Evolutionary conservation across 2,113 vertebrate genomes (phyloP).

Genomic region (Chiloscyllium plagiosum): DNA sequence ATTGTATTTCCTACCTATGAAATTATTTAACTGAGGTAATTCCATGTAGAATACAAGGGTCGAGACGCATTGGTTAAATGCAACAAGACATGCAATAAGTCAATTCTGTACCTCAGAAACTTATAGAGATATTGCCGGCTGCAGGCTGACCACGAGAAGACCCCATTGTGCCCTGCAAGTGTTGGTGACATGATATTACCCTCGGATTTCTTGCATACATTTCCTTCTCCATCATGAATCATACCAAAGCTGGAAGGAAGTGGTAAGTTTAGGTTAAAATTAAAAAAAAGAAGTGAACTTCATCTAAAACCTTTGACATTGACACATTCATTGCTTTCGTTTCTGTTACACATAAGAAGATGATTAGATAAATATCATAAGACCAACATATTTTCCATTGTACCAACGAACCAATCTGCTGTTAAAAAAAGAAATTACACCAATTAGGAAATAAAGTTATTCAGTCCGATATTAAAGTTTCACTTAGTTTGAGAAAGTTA

Average conservation of each 20-base stretch:
- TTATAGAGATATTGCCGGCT: slow-evolving; percentile 78
- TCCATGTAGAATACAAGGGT: too few relatives aligned
- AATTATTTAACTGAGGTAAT: neutral
- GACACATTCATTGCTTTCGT: neutral
- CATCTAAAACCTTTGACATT: neutral
- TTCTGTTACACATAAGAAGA: neutral
- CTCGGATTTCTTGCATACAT: slow-evolving; percentile 77
- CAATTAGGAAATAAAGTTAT: neutral
- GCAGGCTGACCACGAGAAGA: slow-evolving; percentile 85
- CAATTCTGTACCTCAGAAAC: slow-evolving; percentile 68
- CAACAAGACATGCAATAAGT: neutral
- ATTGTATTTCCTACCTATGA: neutral
- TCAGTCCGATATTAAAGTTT: neutral
- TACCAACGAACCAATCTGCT: neutral
- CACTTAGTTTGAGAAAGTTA: neutral
- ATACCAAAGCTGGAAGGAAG: slow-evolving; percentile 70
- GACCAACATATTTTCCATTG: neutral
- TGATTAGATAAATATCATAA: neutral
- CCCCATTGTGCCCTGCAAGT: slow-evolving; percentile 74
- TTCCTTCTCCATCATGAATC: slow-evolving; percentile 85
- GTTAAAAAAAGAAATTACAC: neutral
- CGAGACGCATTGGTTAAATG: neutral
- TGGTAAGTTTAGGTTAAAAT: neutral
- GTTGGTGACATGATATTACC: slow-evolving; percentile 89
- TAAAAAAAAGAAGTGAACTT: neutral